These are phyloP conservation scores for Cavia porcellus DNA, from an alignment of 2,113 vertebrate genomes.

Conservation along the genomic window DNA sequence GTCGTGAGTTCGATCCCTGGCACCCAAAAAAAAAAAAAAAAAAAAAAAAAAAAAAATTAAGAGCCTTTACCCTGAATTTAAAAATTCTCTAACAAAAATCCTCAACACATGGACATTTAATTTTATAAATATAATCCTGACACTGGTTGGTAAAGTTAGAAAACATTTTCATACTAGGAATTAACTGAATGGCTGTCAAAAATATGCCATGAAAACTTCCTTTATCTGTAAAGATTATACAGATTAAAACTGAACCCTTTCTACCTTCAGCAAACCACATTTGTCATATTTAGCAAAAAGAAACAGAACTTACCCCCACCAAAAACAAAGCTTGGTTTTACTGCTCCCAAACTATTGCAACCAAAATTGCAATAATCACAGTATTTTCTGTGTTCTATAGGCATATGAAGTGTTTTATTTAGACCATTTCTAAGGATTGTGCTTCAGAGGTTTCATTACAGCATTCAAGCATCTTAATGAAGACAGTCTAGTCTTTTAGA, in stretches of 20 bases:
- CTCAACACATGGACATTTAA: constrained; percentile 16
- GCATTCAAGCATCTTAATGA: constrained; percentile 53
- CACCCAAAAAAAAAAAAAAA: no score
- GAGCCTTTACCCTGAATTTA: constrained; percentile 32
- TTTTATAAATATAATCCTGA: constrained; percentile 58
- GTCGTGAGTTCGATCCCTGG: no score
- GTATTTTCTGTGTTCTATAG: constrained; percentile 55
- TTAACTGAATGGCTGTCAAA: constrained; percentile 56
- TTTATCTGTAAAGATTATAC: constrained; percentile 37
- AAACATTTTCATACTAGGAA: constrained; percentile 26
- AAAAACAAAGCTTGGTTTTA: constrained; percentile 56
- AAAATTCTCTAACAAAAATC: constrained; percentile 42
- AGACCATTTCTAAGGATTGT: constrained; percentile 61
- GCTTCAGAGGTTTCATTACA: constrained; percentile 59
- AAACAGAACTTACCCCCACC: constrained; percentile 30
- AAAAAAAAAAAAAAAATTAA: neutral
- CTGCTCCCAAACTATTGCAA: constrained; percentile 40
- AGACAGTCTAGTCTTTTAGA: constrained; percentile 56
- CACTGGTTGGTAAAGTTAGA: constrained; percentile 61
- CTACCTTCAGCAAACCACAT: constrained; percentile 25
- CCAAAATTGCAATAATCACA: constrained; percentile 47
- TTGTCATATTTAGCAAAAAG: constrained; percentile 30
- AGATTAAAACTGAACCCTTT: constrained; percentile 27
- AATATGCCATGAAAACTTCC: constrained; percentile 32
- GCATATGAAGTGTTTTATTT: constrained; percentile 72